phyloP scores from a whole-genome alignment of 2,113 vertebrate species.

The Catharus minimus region DNA sequence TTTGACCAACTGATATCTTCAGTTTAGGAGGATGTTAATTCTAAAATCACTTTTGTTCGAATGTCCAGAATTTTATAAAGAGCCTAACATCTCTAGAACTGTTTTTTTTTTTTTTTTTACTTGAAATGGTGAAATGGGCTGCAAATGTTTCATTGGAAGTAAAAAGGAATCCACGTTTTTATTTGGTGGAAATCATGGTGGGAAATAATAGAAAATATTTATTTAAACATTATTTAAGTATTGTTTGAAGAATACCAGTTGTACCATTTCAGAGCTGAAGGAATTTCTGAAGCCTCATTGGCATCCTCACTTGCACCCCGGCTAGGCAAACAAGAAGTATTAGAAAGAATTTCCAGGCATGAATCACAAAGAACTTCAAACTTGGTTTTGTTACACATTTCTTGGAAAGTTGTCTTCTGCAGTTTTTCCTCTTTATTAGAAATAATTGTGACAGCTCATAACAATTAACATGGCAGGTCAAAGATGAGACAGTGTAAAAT shows the following conservation, averaged over 20 bases:
- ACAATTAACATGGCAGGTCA: background rate
- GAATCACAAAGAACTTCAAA: background rate
- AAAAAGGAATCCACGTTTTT: background rate
- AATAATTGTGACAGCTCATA: background rate
- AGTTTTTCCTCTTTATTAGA: background rate
- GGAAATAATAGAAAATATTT: background rate
- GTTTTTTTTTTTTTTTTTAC: background rate
- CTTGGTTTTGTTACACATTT: background rate
- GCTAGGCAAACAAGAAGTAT: background rate
- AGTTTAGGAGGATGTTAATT: background rate
- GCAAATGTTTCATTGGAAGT: background rate
- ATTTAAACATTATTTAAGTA: background rate
- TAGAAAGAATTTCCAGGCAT: background rate
- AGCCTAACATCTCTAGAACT: background rate
- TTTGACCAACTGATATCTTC: background rate
- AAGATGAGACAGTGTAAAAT: background rate
- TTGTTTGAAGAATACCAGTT: background rate
- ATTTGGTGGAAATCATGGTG: background rate
- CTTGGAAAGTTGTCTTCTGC: background rate
- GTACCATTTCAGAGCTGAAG: background rate
- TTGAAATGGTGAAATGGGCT: background rate
- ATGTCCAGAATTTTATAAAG: background rate
- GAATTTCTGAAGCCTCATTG: background rate
- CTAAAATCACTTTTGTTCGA: background rate
- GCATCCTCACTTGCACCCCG: background rate